Evolutionary conservation across 2,888 invertebrate species (phyloP), one percentile per base, ranked within the genome.

Genomic region (Lordiphosa fenestrarum): DNA sequence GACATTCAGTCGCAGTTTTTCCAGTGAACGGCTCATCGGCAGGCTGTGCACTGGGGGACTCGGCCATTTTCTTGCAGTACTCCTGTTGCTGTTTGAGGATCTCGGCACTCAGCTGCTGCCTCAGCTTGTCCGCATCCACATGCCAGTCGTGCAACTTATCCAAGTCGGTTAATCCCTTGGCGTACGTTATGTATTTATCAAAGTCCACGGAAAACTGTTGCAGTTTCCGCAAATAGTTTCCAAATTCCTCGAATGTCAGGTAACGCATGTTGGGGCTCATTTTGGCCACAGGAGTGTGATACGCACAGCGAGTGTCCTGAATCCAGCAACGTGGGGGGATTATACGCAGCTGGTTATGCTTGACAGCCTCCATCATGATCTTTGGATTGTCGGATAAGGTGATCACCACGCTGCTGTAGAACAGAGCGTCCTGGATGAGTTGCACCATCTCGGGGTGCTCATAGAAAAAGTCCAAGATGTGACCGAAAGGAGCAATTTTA

Each of bases 211-310:
- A 7, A 7, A 25, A 25, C 0, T 6, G 0, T 3, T 47, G 41
- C 13, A 51, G 13, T 10, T 9, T 1, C 3, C 0, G 3, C 9
- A 56, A 42, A 42, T 52, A 57, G 2, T 40, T 4, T 12, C 6
- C 6, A 12, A 40, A 57, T 12, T 52, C 9, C n/a, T 35, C 6
- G 10, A 21, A 46, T 0, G n/a, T 9, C 3, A 57, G 2, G 12
- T 30, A 46, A 3, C 19, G 40, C 52, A 57, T 57, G 40, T 57
- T 57, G 10, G 56, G 52, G 9, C 25, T 46, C 10, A 12, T 6
- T 12, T 1, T 25, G 15, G 6, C 2, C 5, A 52, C 15, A n/a
- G 4, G 0, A 1, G 33, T 38, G 30, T 52, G 56, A 36, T 52
- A 52, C 4, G 9, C 7, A 6, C 52, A 57, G 0, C 12, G 13